A percentile compares a stretch with the other conserved stretches of the same genome.
phyloP scores from a whole-genome alignment of 2,797 vertebrate genomes.

The Oryzias sinensis region DNA sequence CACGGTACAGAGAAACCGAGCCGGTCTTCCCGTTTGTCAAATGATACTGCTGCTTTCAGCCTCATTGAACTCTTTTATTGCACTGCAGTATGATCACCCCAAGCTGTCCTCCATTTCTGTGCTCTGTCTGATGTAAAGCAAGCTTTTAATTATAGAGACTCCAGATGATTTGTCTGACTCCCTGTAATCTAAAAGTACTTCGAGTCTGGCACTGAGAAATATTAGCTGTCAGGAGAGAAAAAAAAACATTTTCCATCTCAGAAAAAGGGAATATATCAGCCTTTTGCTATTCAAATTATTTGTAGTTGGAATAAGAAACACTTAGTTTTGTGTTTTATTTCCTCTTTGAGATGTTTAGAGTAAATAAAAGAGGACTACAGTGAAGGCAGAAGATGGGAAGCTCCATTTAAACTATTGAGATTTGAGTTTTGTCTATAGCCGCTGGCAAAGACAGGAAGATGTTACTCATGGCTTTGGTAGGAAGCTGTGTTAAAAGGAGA shows the following conservation, averaged over 20 bases:
- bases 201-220: not conserved
- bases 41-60: constrained; percentile 1
- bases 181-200: not conserved
- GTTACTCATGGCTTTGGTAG: constrained; percentile 40
- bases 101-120: constrained; percentile 10
- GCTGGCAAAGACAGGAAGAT: constrained; percentile 37
- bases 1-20: constrained; percentile 73
- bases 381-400: constrained; percentile 18
- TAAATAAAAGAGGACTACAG: constrained; percentile 1
- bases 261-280: not conserved
- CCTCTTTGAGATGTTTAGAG: no score
- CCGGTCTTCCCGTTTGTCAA: not conserved
- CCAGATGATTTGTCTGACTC: constrained; percentile 1
- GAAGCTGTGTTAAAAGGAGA: constrained; percentile 35
- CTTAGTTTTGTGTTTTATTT: not conserved
- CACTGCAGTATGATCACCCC: constrained; percentile 1
- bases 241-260: not conserved
- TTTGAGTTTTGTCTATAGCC: constrained; percentile 29
- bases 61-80: constrained; percentile 15
- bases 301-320: constrained; percentile 1
- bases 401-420: constrained; percentile 11
- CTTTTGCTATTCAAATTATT: constrained; percentile 1
- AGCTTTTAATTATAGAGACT: constrained; percentile 3
- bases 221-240: not conserved
- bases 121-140: not conserved